Evolutionary conservation across 2,797 vertebrate genomes (phyloP), one percentile per base, ranked within the genome.

Genomic region (Staurois parvus): DNA sequence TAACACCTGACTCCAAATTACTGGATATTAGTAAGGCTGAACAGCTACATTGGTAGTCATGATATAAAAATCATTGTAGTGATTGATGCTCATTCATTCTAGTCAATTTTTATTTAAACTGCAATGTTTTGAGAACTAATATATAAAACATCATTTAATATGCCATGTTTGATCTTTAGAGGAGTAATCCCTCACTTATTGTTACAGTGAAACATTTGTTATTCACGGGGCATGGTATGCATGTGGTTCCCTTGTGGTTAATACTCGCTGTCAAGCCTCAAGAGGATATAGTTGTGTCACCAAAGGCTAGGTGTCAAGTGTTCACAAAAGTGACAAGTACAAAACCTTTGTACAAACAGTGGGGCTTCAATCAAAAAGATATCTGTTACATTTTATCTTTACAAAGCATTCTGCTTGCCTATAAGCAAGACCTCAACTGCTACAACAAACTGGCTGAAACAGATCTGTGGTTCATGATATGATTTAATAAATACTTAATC

Each of bases 271-370:
- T 42, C 77, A 10, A 52, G 48, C 48, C 48, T 52, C 48, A 52
- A 75, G 42, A 83, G 73, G 62, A 83, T 52, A 76, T 64, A 48
- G n/a, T 30, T 37, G 68, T 76, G 40, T 83, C 62, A 68, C 72
- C 40, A 76, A 67, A 29, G 48, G 62, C 29, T n/a, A 52, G 62
- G 59, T 68, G 72, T 76, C 28, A 83, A 67, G 64, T 68, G 37
- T 67, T 83, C 32, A 76, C 62, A 40, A 67, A 74, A 2, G 37
- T 83, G 59, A 42, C 62, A 76, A 76, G 62, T 68, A n/a, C 56
- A 75, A 21, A 45, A 52, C 48, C 62, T 77, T 26, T 77, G 52
- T 77, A 26, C 37, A 59, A 56, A 64, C 52, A 76, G 5, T 40
- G 28, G 21, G 10, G 76, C 30, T 52, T 19, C 4, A 52, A 15